Percentiles rank a stretch among this genome's conserved stretches.
Conservation (phyloP, 2,888 invertebrate species). For the Pteria penguin region DNA sequence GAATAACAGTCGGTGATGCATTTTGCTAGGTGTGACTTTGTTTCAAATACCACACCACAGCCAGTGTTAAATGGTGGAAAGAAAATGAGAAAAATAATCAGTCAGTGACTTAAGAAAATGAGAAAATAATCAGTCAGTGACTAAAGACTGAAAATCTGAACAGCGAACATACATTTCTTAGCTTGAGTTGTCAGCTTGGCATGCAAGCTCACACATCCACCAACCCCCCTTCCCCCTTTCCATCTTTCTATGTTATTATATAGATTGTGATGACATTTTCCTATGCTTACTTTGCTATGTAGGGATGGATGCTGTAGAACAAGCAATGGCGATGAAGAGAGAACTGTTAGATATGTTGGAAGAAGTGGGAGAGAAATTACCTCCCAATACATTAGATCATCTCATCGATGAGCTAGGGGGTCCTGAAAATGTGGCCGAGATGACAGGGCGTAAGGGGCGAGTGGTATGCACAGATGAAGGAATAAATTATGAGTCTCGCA, state of each 20-base stretch:
- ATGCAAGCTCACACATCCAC: too few species aligned
- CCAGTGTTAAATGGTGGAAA: not conserved
- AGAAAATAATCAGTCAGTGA: not conserved
- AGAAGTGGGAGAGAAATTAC: constrained; percentile 90
- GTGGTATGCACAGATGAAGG: constrained; percentile 89
- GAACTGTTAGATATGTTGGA: constrained; percentile 92
- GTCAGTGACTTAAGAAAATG: too few species aligned
- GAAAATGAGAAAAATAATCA: not conserved
- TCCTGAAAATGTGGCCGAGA: constrained; percentile 98
- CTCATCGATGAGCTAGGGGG: constrained; percentile 99
- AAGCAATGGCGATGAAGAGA: constrained; percentile 92
- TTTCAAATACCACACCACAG: constrained; percentile 14
- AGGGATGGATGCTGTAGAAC: constrained; percentile 82
- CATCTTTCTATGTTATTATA: not conserved
- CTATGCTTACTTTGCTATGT: not conserved
- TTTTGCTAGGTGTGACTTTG: too few species aligned
- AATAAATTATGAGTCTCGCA: constrained; percentile 94
- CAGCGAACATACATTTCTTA: too few species aligned
- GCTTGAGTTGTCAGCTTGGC: too few species aligned
- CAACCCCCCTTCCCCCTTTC: too few species aligned
- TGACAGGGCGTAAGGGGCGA: constrained; percentile 96
- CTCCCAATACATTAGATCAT: constrained; percentile 98
- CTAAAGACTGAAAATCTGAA: not conserved
- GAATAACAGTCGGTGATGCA: too few species aligned
- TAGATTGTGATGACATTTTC: not conserved